Base-by-base conservation (phyloP, 2,113 vertebrate species). In the Sorex araneus region DNA sequence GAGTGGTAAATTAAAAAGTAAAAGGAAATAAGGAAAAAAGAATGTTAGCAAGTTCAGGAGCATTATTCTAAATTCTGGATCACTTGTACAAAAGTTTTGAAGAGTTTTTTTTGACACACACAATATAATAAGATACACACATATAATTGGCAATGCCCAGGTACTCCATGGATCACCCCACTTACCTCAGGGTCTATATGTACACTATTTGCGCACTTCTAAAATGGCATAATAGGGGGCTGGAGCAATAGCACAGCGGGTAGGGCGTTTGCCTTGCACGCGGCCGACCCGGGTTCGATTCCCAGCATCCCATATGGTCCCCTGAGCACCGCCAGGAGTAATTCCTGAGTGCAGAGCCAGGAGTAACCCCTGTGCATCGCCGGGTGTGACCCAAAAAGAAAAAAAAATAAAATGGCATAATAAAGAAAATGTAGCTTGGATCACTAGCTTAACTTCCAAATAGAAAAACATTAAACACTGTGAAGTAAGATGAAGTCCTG, bases 1-100 rank as follows among this genome's bases (percentile, higher is more conserved):
- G 84, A 97, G 96, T 9, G 89, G 94, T 69, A 97, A 97, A 97
- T 98, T 98, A 97, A 97, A 96, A 96, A 94, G 95, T 93, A 43
- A 96, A 96, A 95, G 81, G 90, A 93, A 96, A 96, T 66, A 47
- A 66, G 91, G 87, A 91, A 86, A 95, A 94, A 57, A 91, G 94
- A 84, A 86, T 73, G 87, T 80, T 87, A 89, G 66, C 86, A 95
- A 50, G 45, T 50, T 50, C 78, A 92, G 67, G 27, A 85, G 25
- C 45, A 90, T 92, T 92, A 28, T 54, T 66, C 89, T 89, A 94
- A 93, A 93, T 57, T 92, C 74, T 87, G 32, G 3, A 66, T 28
- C 69, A 12, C 54, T 45, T 30, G 8, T 4, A 2, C 57, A 71
- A 89, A 95, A 95, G 84, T 84, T 92, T 90, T 57, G 47, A 40